Percentiles rank a stretch among this genome's conserved stretches.
Conservation (phyloP, 2,113 vertebrate species). For the Falco punctatus region DNA sequence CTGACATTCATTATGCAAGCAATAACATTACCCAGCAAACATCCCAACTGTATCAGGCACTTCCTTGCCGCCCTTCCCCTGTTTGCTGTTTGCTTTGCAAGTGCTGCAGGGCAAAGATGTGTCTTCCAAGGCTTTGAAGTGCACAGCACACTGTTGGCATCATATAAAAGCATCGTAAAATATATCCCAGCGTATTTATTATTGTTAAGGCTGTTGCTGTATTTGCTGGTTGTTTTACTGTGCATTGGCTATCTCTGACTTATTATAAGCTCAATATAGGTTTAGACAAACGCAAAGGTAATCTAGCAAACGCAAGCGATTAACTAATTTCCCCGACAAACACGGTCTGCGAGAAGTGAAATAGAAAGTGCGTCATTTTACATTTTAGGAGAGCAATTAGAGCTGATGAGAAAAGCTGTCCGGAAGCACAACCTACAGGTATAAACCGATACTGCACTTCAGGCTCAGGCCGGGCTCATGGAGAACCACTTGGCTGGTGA, state of each 20-base stretch:
- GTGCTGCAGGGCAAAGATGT: neutral
- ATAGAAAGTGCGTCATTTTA: neutral
- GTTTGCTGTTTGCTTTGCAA: neutral
- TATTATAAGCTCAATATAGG: neutral
- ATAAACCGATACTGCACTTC: neutral
- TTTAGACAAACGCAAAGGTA: neutral
- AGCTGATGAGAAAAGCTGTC: neutral
- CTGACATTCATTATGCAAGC: neutral
- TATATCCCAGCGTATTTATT: neutral
- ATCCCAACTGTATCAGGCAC: neutral
- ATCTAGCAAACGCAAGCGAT: neutral
- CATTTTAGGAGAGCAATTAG: accelerated
- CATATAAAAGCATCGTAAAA: neutral
- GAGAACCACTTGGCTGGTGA: neutral
- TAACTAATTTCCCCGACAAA: neutral
- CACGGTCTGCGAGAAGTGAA: neutral
- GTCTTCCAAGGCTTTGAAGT: neutral
- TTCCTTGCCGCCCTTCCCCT: neutral
- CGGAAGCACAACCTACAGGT: slow-evolving; percentile 50
- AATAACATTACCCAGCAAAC: neutral
- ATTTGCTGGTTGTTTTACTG: neutral
- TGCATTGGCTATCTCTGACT: neutral
- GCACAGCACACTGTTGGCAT: neutral
- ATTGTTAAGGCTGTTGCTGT: neutral
- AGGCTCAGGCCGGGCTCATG: accelerated